phyloP scores from a whole-genome alignment of 1,140 invertebrate species.

The Sinonovacula constricta region DNA sequence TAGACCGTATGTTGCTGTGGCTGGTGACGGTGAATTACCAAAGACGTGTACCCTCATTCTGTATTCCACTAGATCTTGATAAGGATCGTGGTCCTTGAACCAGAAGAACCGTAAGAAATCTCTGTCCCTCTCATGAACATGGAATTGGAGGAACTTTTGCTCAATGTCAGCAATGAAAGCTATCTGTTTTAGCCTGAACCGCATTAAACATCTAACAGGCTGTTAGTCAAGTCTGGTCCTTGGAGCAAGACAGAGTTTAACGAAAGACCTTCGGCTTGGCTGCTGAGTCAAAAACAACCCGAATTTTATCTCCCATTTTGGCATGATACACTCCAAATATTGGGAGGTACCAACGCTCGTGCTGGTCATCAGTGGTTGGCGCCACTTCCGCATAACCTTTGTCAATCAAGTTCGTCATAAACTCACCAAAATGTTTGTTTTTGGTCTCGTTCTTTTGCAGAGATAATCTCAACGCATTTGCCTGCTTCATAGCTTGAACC shows the following conservation, averaged over 20 bases:
- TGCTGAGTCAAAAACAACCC: conserved; percentile 50
- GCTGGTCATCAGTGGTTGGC: not conserved
- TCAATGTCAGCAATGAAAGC: conserved; percentile 65
- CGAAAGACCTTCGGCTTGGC: not conserved
- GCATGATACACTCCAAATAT: conserved; percentile 56
- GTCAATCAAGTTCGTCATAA: conserved; percentile 52
- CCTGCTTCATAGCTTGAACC: not conserved
- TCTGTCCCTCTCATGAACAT: not conserved
- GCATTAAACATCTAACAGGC: not conserved
- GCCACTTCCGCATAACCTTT: conserved; percentile 49
- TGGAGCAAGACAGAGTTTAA: not conserved
- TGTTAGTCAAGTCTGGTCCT: not conserved
- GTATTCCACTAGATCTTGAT: conserved; percentile 18
- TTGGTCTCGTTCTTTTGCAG: conserved; percentile 22
- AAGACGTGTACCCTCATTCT: conserved; percentile 44
- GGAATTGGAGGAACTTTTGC: conserved; percentile 42
- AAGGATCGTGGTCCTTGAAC: conserved; percentile 24
- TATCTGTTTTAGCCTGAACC: not conserved
- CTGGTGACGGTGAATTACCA: conserved; percentile 29
- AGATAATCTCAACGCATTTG: not conserved
- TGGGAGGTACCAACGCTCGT: conserved; percentile 55
- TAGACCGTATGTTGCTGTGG: conserved; percentile 30
- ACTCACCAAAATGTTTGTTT: conserved; percentile 38
- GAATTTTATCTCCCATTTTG: conserved; percentile 31
- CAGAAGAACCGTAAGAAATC: conserved; percentile 44